Percentiles rank a stretch among this genome's conserved stretches.
Evolutionary conservation across 2,113 vertebrate genomes (phyloP).

Genomic region (Rousettus leschenaultii): DNA sequence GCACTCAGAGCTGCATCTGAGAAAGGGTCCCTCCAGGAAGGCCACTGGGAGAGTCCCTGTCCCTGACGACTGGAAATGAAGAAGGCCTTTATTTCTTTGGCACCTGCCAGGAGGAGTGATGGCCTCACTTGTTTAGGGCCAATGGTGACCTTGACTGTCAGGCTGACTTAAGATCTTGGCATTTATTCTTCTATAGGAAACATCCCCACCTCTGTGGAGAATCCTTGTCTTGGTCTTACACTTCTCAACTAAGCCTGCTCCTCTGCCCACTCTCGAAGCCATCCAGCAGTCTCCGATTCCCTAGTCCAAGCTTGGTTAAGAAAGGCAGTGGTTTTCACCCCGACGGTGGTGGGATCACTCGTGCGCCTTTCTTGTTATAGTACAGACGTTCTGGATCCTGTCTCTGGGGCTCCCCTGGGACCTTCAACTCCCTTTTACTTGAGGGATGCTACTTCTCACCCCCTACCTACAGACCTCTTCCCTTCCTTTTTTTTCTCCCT

Average conservation of each 20-base stretch:
- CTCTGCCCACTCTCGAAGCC: neutral
- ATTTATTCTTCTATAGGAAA: neutral
- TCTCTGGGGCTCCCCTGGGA: neutral
- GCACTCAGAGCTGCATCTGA: neutral
- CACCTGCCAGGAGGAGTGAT: neutral
- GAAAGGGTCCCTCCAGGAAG: neutral
- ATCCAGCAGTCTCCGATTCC: neutral
- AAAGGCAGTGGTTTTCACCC: neutral
- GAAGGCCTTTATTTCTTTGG: neutral
- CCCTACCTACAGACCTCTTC: neutral
- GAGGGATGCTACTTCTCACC: neutral
- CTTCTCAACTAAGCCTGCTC: neutral
- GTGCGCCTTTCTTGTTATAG: neutral
- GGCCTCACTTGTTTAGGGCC: neutral
- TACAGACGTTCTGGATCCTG: neutral
- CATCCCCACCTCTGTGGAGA: neutral
- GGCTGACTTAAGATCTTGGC: neutral
- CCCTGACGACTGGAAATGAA: neutral
- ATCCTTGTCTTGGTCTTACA: neutral
- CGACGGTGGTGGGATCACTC: fast-evolving
- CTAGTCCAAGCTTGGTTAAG: neutral
- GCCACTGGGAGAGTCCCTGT: neutral
- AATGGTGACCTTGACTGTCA: neutral
- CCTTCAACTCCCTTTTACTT: neutral
- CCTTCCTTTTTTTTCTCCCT: neutral